A percentile compares a stretch with the other conserved stretches of the same genome.
Conservation (phyloP, 2,113 vertebrate species). For the Chauna torquata region DNA sequence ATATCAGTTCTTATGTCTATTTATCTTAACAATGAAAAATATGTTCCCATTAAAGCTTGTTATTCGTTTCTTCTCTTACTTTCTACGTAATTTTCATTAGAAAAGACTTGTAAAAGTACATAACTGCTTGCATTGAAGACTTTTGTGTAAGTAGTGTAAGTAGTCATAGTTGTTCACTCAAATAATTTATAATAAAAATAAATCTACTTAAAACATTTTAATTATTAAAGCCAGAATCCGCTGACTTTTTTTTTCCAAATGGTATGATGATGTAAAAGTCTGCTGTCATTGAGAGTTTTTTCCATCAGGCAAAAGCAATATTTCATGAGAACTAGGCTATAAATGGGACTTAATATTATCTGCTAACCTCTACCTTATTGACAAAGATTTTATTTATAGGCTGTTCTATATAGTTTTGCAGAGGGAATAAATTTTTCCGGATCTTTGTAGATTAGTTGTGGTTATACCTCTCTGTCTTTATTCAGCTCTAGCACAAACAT, state of each 20-base stretch:
- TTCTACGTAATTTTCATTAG: not conserved
- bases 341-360: not conserved
- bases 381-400: not conserved
- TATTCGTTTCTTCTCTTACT: too few species aligned
- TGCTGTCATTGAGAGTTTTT: not conserved
- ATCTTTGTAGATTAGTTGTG: not conserved
- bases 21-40: not conserved
- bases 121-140: not conserved
- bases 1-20: not conserved
- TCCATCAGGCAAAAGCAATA: not conserved
- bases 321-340: not conserved
- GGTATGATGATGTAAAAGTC: not conserved
- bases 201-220: not conserved
- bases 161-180: not conserved
- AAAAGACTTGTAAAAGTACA: not conserved
- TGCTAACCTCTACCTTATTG: not conserved
- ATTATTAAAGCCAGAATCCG: not conserved
- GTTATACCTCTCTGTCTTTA: not conserved
- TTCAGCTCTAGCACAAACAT: not conserved
- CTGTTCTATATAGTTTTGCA: not conserved
- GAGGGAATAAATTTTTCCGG: not conserved
- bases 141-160: not conserved
- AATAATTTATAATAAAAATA: not conserved
- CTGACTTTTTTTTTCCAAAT: not conserved
- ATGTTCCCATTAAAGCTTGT: not conserved